Conservation (phyloP, 2,113 vertebrate species). For the Microcebus ravelobensis region DNA sequence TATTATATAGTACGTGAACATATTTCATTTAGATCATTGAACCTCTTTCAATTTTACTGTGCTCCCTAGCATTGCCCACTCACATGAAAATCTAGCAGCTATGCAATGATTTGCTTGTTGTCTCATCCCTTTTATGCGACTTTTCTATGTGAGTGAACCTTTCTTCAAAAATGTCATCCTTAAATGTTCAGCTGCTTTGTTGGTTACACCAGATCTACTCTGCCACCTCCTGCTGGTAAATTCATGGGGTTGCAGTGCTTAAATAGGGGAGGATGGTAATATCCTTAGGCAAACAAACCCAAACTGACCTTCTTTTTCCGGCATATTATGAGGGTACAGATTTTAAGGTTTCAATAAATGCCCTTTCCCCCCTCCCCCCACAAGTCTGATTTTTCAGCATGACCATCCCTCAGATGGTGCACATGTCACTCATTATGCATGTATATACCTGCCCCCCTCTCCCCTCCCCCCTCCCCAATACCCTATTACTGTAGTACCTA, state of each 20-base stretch:
- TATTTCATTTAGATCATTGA: neutral
- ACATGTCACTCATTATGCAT: too few species aligned
- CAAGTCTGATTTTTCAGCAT: too few species aligned
- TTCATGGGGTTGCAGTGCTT: too few species aligned
- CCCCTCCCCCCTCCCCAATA: too few species aligned
- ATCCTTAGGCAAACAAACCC: neutral
- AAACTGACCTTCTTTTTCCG: neutral
- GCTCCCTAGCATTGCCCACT: neutral
- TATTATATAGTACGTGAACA: neutral
- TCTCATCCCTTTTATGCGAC: neutral
- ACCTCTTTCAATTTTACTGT: neutral
- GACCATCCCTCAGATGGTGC: too few species aligned
- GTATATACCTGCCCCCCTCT: too few species aligned
- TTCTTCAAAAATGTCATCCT: neutral
- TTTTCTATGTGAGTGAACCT: neutral
- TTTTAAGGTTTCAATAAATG: too few species aligned
- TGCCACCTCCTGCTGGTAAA: neutral
- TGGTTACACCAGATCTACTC: neutral
- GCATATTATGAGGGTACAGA: too few species aligned
- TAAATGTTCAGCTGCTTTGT: neutral
- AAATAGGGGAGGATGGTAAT: neutral
- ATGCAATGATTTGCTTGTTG: neutral
- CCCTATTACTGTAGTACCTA: too few species aligned
- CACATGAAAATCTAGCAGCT: neutral
- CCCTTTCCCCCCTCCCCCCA: too few species aligned